Evolutionary conservation across 1,140 invertebrate species (phyloP).

Genomic region (Ceratitis capitata): DNA sequence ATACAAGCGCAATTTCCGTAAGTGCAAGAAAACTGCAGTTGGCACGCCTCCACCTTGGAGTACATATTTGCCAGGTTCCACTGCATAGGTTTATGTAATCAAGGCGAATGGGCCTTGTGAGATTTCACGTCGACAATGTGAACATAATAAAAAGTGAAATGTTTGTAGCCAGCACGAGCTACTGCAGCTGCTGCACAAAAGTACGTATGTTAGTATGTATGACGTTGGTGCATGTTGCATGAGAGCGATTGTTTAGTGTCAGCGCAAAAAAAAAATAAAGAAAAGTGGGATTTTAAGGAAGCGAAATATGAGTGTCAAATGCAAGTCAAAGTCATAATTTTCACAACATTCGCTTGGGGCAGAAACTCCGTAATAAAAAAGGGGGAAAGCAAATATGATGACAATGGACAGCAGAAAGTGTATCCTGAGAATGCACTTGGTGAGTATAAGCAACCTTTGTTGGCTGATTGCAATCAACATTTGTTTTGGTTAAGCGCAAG

Average conservation of each 20-base stretch:
- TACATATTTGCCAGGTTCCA: not conserved
- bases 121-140: not conserved
- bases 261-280: not conserved
- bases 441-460: not conserved
- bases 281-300: not conserved
- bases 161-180: not conserved
- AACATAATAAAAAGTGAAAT: constrained; percentile 25
- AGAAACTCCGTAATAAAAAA: not conserved
- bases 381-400: not conserved
- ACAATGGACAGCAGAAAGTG: not conserved
- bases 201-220: not conserved
- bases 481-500: not conserved
- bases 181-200: too few species aligned
- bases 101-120: constrained; percentile 3
- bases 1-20: not conserved
- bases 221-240: not conserved
- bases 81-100: constrained; percentile 18
- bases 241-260: not conserved
- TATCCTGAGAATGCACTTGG: constrained; percentile 5
- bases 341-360: not conserved
- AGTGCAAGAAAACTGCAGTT: not conserved
- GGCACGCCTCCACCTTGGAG: not conserved
- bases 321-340: constrained; percentile 38
- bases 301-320: constrained; percentile 36
- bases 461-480: not conserved